Conservation (phyloP, 2,113 vertebrate species). For the Pteropus alecto region DNA sequence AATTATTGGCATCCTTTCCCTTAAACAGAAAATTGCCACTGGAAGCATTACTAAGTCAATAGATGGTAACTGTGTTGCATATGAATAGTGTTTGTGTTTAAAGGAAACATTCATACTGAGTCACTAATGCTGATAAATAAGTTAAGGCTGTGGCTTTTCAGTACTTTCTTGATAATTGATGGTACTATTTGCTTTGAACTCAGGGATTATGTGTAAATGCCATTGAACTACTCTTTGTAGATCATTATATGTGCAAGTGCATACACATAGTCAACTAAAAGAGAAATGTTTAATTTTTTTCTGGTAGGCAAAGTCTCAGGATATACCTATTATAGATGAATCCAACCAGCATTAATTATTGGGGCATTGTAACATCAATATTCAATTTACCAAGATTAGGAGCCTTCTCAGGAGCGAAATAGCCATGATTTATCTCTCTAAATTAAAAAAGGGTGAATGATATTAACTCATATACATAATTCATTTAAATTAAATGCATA, state of each 20-base stretch:
- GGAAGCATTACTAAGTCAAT: conserved; percentile 50
- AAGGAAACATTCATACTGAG: not conserved
- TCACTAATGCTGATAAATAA: conserved; percentile 23
- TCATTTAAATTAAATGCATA: conserved; percentile 78
- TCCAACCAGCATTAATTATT: conserved; percentile 61
- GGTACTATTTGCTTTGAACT: conserved; percentile 51
- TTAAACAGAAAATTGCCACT: not conserved
- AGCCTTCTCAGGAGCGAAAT: conserved; percentile 49
- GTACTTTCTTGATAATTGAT: conserved; percentile 60
- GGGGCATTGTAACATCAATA: conserved; percentile 55
- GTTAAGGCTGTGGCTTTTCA: not conserved
- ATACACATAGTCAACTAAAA: conserved; percentile 27
- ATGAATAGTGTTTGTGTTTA: conserved; percentile 49
- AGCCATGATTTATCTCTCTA: conserved; percentile 56
- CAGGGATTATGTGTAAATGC: conserved; percentile 29
- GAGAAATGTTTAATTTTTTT: conserved; percentile 62
- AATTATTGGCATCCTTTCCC: conserved; percentile 40
- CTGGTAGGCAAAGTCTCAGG: conserved; percentile 31
- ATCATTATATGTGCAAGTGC: conserved; percentile 53
- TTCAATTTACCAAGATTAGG: conserved; percentile 54
- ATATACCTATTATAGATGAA: conserved; percentile 51
- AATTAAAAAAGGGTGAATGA: conserved; percentile 64
- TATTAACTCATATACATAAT: conserved; percentile 76
- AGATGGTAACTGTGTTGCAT: conserved; percentile 23
- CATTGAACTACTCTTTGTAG: not conserved